Percentiles rank a stretch among this genome's conserved stretches.
These are phyloP conservation scores for Callipepla squamata DNA, from an alignment of 2,113 vertebrate species.

Conservation along the genomic window DNA sequence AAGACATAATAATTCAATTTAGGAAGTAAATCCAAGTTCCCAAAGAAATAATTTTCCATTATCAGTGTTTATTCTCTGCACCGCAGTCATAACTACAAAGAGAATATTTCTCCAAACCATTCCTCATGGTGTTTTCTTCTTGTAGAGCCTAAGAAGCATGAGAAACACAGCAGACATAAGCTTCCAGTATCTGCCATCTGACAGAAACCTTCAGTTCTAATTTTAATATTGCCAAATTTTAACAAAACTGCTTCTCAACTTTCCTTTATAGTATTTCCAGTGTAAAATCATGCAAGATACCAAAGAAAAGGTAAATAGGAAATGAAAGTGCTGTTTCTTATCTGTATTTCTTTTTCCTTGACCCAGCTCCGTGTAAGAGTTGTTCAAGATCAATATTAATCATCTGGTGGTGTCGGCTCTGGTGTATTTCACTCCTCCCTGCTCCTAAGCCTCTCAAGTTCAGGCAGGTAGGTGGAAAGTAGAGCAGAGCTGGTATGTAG, in stretches of 20 bases:
- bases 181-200: background rate
- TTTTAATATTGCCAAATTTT: background rate
- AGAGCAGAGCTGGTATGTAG: background rate
- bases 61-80: background rate
- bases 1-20: conserved; percentile 6
- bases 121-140: background rate
- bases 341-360: background rate
- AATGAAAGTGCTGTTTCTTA: background rate
- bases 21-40: conserved; percentile 9
- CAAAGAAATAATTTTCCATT: conserved; percentile 25
- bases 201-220: conserved; percentile 4
- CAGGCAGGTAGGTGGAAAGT: background rate
- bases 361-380: background rate
- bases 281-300: background rate
- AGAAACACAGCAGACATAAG: background rate
- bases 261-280: background rate
- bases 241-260: background rate
- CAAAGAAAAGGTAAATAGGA: background rate
- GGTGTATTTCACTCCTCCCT: background rate
- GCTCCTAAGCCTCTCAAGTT: background rate
- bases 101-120: background rate
- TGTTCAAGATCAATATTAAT: background rate
- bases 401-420: background rate
- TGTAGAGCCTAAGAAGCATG: background rate
- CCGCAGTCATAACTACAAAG: background rate